Evolutionary conservation across 2,888 invertebrate species (phyloP).

Genomic region (Meghimatium bilineatum): DNA sequence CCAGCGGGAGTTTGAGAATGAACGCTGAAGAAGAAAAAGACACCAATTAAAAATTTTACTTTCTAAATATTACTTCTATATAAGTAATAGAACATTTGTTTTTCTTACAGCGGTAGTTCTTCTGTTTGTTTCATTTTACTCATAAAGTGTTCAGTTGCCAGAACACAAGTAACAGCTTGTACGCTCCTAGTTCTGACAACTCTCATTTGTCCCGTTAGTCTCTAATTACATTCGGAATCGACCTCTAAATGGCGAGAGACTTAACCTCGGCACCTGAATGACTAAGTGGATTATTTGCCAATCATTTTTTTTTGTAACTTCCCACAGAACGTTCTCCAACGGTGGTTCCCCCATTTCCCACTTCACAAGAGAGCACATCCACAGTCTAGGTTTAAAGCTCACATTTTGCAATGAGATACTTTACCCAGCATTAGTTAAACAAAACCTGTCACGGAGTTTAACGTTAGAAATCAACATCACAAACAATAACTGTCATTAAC

Average conservation of each 20-base stretch:
- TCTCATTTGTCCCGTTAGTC: constrained; percentile 7
- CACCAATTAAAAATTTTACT: too few species aligned
- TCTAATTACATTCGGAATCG: constrained; percentile 9
- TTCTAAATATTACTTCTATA: too few species aligned
- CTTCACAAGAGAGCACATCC: background rate
- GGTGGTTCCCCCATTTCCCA: background rate
- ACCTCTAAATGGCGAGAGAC: background rate
- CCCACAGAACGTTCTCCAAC: background rate
- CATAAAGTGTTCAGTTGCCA: background rate
- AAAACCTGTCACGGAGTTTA: background rate
- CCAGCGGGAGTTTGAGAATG: too few species aligned
- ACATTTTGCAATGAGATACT: background rate
- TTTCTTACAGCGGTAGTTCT: too few species aligned
- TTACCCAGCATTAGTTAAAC: background rate
- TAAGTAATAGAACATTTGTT: too few species aligned
- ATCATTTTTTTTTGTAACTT: background rate
- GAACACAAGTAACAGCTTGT: background rate
- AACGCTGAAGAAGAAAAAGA: too few species aligned
- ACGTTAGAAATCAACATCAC: background rate
- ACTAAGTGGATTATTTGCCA: background rate
- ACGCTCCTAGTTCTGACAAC: background rate
- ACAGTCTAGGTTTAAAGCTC: background rate
- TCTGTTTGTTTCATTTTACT: background rate
- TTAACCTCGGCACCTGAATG: background rate
- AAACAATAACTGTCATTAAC: background rate